Evolutionary conservation across 2,113 vertebrate genomes (phyloP).

Genomic region (Gymnobelideus leadbeateri): DNA sequence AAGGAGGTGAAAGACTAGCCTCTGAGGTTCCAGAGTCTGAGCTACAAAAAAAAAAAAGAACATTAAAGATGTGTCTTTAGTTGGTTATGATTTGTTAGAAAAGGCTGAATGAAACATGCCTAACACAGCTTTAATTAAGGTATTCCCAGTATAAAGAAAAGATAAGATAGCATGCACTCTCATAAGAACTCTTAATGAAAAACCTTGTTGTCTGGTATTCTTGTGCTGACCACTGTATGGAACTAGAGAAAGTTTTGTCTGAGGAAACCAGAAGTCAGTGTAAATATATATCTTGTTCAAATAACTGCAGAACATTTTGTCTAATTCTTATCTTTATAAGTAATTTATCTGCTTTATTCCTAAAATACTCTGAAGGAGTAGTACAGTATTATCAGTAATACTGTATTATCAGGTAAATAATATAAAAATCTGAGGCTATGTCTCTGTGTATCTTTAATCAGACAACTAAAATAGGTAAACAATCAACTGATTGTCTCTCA

Average conservation of each 20-base stretch:
- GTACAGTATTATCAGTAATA: constrained; percentile 9
- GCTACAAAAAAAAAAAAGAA: constrained; percentile 89
- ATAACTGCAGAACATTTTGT: neutral
- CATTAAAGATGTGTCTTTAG: constrained; percentile 82
- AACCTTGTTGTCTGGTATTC: constrained; percentile 24
- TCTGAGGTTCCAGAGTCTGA: constrained; percentile 94
- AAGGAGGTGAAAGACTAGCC: constrained; percentile 89
- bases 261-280: neutral
- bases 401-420: neutral
- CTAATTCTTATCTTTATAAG: constrained; percentile 35
- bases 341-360: constrained; percentile 12
- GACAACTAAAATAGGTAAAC: neutral
- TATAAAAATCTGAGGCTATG: neutral
- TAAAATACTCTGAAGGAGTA: neutral
- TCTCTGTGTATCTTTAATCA: neutral
- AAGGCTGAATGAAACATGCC: constrained; percentile 83
- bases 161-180: constrained; percentile 55
- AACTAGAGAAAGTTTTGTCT: constrained; percentile 38
- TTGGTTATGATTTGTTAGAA: constrained; percentile 80
- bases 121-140: constrained; percentile 37
- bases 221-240: constrained; percentile 61
- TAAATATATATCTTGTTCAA: neutral
- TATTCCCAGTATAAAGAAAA: constrained; percentile 13
- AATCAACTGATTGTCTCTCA: neutral
- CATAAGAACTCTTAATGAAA: neutral